Evolutionary conservation across 2,888 invertebrate species (phyloP), one percentile per base, ranked within the genome.

Genomic region (Drosophila pseudotakahashii): DNA sequence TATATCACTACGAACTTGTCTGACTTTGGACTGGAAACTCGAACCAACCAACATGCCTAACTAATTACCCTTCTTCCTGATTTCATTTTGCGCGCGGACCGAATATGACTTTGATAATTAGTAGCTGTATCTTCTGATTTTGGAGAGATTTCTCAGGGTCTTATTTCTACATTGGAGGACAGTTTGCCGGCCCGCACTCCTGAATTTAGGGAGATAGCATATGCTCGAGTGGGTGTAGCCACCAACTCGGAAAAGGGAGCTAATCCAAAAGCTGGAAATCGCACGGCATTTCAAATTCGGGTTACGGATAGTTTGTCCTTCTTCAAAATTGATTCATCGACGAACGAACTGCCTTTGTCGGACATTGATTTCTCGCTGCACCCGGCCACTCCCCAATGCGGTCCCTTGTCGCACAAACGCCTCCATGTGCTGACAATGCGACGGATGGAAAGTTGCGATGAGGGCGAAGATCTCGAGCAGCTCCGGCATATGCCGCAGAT

Each of bases 271-370:
- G 81, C 73, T 51, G 60, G 64, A 36, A 80, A 78, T 73, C 66
- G 75, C 9, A 73, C 78, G 2, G 71, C 76, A n/a, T 78, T 89
- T 42, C 89, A 89, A 76, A 89, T 91, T 44, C 90, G 90, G 3
- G 81, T 91, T 52, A 90, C 90, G 14, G 89, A 90, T 47, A 84
- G 81, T 26, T 66, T 90, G 59, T 88, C 91, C 11, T 86, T 91
- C 47, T 91, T 86, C 62, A 91, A 91, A 79, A 91, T 91, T 36
- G 94, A 94, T 89, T 94, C 94, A 57, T 93, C 95, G n/a, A 95
- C 94, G 73, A 95, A 95, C 92, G 95, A 95, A 92, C 92, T 95
- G 83, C 95, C 95, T 63, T 91, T 95, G 81, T 95, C 95, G 67
- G 94, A 94, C 76, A 93, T 94, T 88, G 93, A 93, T 89, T 94